Percentiles rank a stretch among this genome's conserved stretches.
These are phyloP conservation scores for Tenrec ecaudatus DNA, from an alignment of 2,113 vertebrate species.

Conservation along the genomic window DNA sequence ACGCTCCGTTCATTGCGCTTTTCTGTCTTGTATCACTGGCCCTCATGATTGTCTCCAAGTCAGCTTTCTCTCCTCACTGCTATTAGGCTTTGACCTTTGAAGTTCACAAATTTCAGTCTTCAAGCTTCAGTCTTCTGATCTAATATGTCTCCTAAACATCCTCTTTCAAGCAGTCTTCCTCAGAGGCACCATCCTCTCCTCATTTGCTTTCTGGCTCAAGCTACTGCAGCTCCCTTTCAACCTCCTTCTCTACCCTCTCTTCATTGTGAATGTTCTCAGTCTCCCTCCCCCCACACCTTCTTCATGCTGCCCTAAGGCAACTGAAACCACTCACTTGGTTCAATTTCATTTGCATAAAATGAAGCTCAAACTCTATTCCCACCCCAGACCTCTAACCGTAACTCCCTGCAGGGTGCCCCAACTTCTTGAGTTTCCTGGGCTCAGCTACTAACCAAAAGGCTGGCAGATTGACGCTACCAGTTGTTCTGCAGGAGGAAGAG, in stretches of 20 bases:
- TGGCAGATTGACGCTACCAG: not conserved
- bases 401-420: accelerated
- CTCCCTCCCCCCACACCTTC: no score
- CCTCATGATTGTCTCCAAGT: not conserved
- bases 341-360: not conserved
- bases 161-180: not conserved
- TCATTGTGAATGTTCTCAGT: not conserved
- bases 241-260: not conserved
- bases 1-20: accelerated
- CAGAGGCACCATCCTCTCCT: not conserved
- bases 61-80: not conserved
- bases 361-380: not conserved
- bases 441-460: not conserved
- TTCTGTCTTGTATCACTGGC: not conserved
- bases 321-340: not conserved
- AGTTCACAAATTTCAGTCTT: not conserved
- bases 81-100: not conserved
- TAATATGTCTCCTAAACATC: not conserved
- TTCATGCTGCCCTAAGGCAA: not conserved
- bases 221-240: not conserved
- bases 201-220: not conserved
- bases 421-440: not conserved
- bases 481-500: not conserved
- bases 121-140: not conserved
- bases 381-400: not conserved